phyloP scores from a whole-genome alignment of 2,797 vertebrate species.

The Mormyrops attenuatus region DNA sequence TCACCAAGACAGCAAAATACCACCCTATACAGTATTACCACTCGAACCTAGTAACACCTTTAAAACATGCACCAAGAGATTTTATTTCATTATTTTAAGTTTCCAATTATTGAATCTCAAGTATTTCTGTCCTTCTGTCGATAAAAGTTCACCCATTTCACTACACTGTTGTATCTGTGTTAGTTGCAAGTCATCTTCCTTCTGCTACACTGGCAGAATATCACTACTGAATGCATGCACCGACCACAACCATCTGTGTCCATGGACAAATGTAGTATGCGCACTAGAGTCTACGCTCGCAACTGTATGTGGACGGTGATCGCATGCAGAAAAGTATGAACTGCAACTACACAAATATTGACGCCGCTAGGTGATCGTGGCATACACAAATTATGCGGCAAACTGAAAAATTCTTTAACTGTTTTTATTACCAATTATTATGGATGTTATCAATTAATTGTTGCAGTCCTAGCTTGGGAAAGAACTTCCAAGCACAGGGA shows the following conservation, averaged over 20 bases:
- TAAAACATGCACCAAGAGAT: neutral
- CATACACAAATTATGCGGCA: neutral
- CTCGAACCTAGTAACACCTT: neutral
- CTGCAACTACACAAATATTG: neutral
- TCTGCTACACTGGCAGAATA: neutral
- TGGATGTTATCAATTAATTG: neutral
- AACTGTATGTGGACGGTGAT: neutral
- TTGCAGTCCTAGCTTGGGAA: neutral
- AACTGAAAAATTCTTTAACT: neutral
- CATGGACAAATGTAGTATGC: neutral
- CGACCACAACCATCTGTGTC: neutral
- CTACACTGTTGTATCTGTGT: neutral
- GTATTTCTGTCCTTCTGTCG: neutral
- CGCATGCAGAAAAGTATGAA: neutral
- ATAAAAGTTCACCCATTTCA: neutral
- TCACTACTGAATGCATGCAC: neutral
- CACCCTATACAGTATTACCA: neutral
- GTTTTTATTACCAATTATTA: neutral
- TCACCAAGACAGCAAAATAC: neutral
- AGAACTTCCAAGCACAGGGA: neutral
- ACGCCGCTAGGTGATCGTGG: neutral
- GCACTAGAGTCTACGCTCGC: neutral
- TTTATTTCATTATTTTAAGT: neutral
- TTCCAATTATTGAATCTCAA: neutral
- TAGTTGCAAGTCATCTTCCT: neutral